Conservation (phyloP, 35 echinoderm and acorn worm genomes). For the Lytechinus variegatus region DNA sequence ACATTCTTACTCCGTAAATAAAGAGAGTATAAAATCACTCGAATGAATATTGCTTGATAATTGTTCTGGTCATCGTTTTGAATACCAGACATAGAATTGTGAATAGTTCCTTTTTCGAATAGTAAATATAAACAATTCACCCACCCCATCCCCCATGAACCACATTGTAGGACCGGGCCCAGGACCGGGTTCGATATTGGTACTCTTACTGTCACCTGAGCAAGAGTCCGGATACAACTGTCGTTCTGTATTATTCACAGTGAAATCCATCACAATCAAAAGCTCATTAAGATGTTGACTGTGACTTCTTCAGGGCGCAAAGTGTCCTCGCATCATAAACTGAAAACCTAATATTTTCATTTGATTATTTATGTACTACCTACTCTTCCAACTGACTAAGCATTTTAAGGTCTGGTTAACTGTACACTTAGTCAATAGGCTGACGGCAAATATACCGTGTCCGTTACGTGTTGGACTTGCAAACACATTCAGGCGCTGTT, state of each 20-base stretch:
- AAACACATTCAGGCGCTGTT: conserved; percentile 34
- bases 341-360: conserved; percentile 51
- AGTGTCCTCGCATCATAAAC: neutral
- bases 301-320: neutral
- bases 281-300: neutral
- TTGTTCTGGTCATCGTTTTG: too few species aligned
- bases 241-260: neutral
- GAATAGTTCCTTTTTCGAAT: too few species aligned
- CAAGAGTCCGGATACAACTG: too few species aligned
- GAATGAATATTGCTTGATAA: too few species aligned
- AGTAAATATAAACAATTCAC: too few species aligned
- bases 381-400: neutral
- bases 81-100: too few species aligned
- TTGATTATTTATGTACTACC: conserved; percentile 29
- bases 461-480: conserved; percentile 40
- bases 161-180: too few species aligned
- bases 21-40: too few species aligned
- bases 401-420: neutral
- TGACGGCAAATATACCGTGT: conserved; percentile 41
- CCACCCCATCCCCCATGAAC: too few species aligned
- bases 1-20: too few species aligned
- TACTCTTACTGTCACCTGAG: too few species aligned
- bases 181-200: too few species aligned
- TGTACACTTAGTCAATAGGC: conserved; percentile 46
- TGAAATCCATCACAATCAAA: neutral